Percentiles rank a stretch among this genome's conserved stretches.
Conservation (phyloP, 2,113 vertebrate species). For the Orthochromis indermauri region DNA sequence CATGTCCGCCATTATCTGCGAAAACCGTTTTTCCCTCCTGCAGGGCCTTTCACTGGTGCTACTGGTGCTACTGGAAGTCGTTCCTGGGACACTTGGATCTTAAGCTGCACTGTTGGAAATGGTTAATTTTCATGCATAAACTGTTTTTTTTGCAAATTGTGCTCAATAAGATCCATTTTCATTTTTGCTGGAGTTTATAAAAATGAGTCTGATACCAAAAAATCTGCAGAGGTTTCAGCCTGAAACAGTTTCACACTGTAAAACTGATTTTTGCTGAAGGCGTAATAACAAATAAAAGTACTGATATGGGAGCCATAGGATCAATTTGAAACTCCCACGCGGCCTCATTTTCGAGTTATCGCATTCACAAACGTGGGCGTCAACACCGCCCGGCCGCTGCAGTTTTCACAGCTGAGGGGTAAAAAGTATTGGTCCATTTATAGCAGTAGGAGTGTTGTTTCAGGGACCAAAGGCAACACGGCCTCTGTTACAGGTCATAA, state of each 20-base stretch:
- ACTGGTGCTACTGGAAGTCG: not conserved
- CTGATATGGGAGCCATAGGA: accelerated
- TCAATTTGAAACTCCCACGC: not conserved
- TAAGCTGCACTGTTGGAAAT: accelerated
- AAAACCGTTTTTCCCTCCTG: accelerated
- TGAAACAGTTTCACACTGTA: not conserved
- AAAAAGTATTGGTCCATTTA: accelerated
- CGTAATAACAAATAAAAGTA: not conserved
- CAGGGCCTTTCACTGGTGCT: not conserved
- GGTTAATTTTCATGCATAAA: accelerated
- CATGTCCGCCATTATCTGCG: accelerated
- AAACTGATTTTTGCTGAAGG: not conserved
- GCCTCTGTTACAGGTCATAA: not conserved
- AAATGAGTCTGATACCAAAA: not conserved
- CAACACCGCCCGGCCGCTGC: accelerated
- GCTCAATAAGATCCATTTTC: not conserved
- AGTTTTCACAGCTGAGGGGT: not conserved
- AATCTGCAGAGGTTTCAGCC: accelerated
- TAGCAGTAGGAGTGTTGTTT: not conserved
- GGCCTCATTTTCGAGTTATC: not conserved
- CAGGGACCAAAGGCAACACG: not conserved
- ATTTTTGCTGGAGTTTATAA: not conserved
- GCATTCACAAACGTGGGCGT: accelerated
- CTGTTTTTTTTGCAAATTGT: accelerated
- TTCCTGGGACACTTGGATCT: not conserved